Evolutionary conservation across 2,797 vertebrate species (phyloP).

Genomic region (Pyrrhura leucotis): DNA sequence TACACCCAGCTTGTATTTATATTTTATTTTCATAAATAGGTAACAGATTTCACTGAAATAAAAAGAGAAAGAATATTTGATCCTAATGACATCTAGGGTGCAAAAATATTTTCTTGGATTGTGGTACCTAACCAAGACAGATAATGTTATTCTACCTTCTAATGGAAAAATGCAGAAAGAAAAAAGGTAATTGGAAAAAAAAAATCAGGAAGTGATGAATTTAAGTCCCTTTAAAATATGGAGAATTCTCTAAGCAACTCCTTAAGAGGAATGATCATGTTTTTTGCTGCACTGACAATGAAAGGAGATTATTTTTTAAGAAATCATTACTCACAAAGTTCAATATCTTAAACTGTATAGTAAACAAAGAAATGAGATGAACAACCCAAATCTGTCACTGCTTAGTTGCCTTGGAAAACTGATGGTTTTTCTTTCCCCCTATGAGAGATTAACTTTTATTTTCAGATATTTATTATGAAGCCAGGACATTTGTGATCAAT

Average conservation of each 20-base stretch:
- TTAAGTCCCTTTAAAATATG: slow-evolving; percentile 37
- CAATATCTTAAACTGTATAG: slow-evolving; percentile 28
- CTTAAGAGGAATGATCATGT: slow-evolving; percentile 32
- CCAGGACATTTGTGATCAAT: not conserved
- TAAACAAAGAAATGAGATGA: slow-evolving; percentile 40
- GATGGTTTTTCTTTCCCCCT: not conserved
- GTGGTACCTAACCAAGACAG: slow-evolving; percentile 34
- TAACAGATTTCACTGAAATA: not conserved
- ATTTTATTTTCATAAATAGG: not conserved
- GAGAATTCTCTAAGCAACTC: slow-evolving; percentile 19
- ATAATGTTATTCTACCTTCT: slow-evolving; percentile 50
- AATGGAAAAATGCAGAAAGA: slow-evolving; percentile 55
- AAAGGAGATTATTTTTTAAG: slow-evolving; percentile 48
- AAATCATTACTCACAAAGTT: slow-evolving; percentile 51
- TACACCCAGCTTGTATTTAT: not conserved
- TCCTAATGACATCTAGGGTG: slow-evolving; percentile 4
- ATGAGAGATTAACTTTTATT: not conserved
- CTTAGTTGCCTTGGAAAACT: not conserved
- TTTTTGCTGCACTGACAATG: slow-evolving; percentile 42
- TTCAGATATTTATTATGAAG: slow-evolving; percentile 2
- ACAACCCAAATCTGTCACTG: slow-evolving; percentile 25
- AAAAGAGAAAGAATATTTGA: slow-evolving; percentile 11
- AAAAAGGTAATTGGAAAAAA: slow-evolving; percentile 40
- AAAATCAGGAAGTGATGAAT: slow-evolving; percentile 37
- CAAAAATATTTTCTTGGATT: slow-evolving; percentile 9